Evolutionary conservation across 2,797 vertebrate genomes (phyloP).

Genomic region (Dipus sagitta): DNA sequence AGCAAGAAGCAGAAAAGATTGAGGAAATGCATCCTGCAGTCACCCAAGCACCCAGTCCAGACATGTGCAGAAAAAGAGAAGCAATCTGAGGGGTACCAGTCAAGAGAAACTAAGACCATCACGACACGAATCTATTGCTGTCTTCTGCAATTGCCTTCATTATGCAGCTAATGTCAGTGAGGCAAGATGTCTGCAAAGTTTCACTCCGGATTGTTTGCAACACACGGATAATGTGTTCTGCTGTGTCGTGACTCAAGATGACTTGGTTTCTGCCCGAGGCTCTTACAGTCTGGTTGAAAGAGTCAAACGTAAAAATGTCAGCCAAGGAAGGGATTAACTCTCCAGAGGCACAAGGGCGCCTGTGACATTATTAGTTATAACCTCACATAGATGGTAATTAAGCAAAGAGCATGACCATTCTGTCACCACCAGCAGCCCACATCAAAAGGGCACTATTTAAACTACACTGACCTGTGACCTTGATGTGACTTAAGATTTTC

Average conservation of each 20-base stretch:
- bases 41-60: conserved; percentile 5
- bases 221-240: conserved; percentile 25
- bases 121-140: conserved; percentile 55
- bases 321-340: conserved; percentile 67
- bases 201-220: conserved; percentile 14
- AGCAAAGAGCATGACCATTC: conserved; percentile 53
- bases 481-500: conserved; percentile 55
- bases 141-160: conserved; percentile 43
- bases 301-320: conserved; percentile 74
- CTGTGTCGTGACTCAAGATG: conserved; percentile 42
- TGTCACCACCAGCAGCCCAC: conserved; percentile 33
- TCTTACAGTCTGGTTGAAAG: conserved; percentile 68
- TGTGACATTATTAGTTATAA: conserved; percentile 70
- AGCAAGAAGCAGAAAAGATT: conserved; percentile 13
- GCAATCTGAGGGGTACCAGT: conserved; percentile 45
- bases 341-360: conserved; percentile 52
- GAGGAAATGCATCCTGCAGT: background rate
- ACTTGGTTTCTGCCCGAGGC: conserved; percentile 4
- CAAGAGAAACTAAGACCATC: conserved; percentile 62
- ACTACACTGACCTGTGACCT: conserved; percentile 63
- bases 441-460: conserved; percentile 67
- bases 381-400: conserved; percentile 66
- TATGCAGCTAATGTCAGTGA: conserved; percentile 62
- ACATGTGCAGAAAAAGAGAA: conserved; percentile 58
- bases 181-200: conserved; percentile 42